A percentile compares a stretch with the other conserved stretches of the same genome.
Evolutionary conservation across 1,140 invertebrate genomes (phyloP).

Genomic region (Hydropsyche tenuis): DNA sequence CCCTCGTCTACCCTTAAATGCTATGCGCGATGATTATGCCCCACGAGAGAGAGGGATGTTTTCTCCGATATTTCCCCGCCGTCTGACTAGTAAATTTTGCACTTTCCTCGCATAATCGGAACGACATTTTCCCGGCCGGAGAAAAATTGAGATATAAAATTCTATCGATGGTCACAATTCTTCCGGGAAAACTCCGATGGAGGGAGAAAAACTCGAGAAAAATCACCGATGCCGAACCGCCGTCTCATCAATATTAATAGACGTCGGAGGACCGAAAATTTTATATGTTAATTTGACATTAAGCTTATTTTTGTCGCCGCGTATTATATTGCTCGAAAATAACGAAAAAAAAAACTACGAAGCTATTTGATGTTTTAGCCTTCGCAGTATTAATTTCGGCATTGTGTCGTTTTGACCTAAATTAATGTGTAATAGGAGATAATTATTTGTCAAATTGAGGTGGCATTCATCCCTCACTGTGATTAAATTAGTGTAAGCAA

Average conservation of each 20-base stretch:
- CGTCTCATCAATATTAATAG: conserved; percentile 14
- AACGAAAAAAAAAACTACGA: too few relatives aligned
- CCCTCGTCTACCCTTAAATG: conserved; percentile 1
- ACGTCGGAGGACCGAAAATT: conserved; percentile 5
- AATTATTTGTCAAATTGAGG: too few relatives aligned
- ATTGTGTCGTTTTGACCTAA: too few relatives aligned
- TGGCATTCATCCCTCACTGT: too few relatives aligned
- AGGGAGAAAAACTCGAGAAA: conserved; percentile 18
- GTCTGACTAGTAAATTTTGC: conserved; percentile 37
- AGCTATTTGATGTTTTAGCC: too few relatives aligned
- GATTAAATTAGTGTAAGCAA: too few relatives aligned
- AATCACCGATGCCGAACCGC: conserved; percentile 4
- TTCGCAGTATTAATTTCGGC: too few relatives aligned
- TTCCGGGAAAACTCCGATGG: conserved; percentile 24
- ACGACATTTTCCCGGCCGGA: conserved; percentile 29
- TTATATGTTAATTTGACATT: conserved; percentile 11
- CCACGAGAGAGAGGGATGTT: conserved; percentile 17
- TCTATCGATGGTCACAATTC: conserved; percentile 30
- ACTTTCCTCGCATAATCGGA: conserved; percentile 30
- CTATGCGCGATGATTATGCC: conserved; percentile 20
- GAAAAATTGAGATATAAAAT: conserved; percentile 41
- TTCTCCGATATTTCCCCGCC: conserved; percentile 7
- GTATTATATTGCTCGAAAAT: too few relatives aligned
- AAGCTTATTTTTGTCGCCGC: neutral
- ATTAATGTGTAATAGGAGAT: too few relatives aligned